A percentile compares a stretch with the other conserved stretches of the same genome.
phyloP scores from a whole-genome alignment of 1,140 invertebrate species.

The Euura lappo region DNA sequence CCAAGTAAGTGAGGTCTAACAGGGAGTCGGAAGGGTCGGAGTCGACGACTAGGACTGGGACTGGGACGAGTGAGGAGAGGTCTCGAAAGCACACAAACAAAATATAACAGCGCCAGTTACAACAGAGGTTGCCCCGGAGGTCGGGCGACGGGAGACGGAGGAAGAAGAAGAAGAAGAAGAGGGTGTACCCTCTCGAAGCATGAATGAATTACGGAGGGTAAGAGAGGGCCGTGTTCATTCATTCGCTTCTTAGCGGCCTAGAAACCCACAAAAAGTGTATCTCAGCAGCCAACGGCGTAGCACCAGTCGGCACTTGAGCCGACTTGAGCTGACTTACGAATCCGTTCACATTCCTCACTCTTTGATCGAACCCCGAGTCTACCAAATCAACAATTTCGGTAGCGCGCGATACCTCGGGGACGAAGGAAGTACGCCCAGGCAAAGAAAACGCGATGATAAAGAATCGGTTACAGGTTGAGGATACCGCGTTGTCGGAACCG shows the following conservation, averaged over 20 bases:
- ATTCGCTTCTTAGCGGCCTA: slow-evolving; percentile 54
- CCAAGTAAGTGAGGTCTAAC: slow-evolving; percentile 46
- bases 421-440: too few relatives aligned
- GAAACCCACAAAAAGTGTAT: slow-evolving; percentile 56
- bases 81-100: slow-evolving; percentile 47
- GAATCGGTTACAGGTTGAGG: slow-evolving; percentile 26
- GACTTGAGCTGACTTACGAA: not conserved
- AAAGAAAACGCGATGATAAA: slow-evolving; percentile 25
- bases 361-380: not conserved
- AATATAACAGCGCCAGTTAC: slow-evolving; percentile 49
- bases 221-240: slow-evolving; percentile 54
- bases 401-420: too few relatives aligned
- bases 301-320: not conserved
- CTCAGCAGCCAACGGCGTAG: slow-evolving; percentile 23
- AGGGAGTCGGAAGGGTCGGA: slow-evolving; percentile 12
- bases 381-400: too few relatives aligned
- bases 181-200: slow-evolving; percentile 47
- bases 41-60: slow-evolving; percentile 13
- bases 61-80: slow-evolving; percentile 26
- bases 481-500: slow-evolving; percentile 19
- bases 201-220: slow-evolving; percentile 58
- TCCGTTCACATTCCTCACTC: not conserved
- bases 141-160: slow-evolving; percentile 16
- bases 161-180: slow-evolving; percentile 22
- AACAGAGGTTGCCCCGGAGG: slow-evolving; percentile 38